A percentile compares a stretch with the other conserved stretches of the same genome.
Conservation (phyloP, 2,888 invertebrate genomes). For the Vannuccia rotundouncinata region DNA sequence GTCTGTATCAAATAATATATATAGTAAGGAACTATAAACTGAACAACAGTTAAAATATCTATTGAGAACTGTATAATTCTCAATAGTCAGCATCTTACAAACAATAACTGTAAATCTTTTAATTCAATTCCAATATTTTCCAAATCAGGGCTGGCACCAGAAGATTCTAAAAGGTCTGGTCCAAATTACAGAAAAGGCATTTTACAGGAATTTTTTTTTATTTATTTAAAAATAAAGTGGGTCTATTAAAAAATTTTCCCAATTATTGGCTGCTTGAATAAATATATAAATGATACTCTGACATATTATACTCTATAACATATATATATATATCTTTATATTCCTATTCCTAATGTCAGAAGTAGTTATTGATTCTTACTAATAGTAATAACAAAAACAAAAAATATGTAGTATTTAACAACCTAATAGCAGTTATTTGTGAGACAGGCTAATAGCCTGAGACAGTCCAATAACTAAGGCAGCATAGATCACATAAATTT, state of each 20-base stretch:
- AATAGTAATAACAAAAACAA: neutral
- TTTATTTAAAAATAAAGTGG: neutral
- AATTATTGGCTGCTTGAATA: neutral
- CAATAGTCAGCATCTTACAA: no score
- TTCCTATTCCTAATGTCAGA: neutral
- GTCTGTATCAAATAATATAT: no score
- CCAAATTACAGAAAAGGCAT: neutral
- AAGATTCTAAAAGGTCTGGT: neutral
- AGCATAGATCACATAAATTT: neutral
- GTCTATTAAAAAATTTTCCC: neutral
- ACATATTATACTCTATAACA: neutral
- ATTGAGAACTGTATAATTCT: no score
- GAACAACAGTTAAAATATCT: no score
- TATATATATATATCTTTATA: neutral
- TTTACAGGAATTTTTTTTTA: neutral
- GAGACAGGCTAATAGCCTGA: neutral
- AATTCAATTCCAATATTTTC: no score
- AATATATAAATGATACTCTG: neutral
- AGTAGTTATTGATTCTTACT: neutral
- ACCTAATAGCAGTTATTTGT: neutral
- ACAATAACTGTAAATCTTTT: no score
- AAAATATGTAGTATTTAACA: neutral
- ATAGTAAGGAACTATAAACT: no score
- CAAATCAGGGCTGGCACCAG: neutral
- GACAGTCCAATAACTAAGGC: neutral